These are phyloP conservation scores for Pogonomyrmex barbatus DNA, from an alignment of 1,140 invertebrate genomes.

Conservation along the genomic window DNA sequence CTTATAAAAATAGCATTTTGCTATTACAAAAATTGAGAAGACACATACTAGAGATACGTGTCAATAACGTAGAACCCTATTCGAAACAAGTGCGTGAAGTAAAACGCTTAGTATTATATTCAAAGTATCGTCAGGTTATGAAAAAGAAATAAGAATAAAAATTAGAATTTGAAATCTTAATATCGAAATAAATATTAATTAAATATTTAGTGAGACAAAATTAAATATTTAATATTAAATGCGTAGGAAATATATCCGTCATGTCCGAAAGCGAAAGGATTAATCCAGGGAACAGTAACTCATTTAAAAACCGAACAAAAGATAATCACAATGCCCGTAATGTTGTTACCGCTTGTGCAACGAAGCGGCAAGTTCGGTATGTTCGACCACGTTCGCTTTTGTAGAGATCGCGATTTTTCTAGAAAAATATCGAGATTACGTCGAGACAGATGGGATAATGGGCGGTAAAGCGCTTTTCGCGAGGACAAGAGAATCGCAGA, in stretches of 20 bases:
- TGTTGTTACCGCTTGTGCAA: slow-evolving; percentile 19
- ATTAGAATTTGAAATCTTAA: background rate
- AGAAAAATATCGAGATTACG: slow-evolving; percentile 60
- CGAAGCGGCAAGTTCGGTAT: background rate
- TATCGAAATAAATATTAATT: no score
- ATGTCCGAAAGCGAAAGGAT: background rate
- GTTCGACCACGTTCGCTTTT: slow-evolving; percentile 5
- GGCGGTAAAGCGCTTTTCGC: slow-evolving; percentile 48
- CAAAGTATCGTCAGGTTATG: background rate
- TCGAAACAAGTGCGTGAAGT: background rate
- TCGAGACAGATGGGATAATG: slow-evolving; percentile 45
- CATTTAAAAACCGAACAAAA: slow-evolving; percentile 27
- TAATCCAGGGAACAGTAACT: background rate
- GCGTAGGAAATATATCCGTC: background rate
- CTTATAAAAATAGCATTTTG: slow-evolving; percentile 16
- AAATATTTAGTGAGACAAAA: background rate
- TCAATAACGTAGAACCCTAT: background rate
- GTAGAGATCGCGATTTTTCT: slow-evolving; percentile 47
- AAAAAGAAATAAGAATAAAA: background rate
- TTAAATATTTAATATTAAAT: background rate
- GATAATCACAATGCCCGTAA: slow-evolving; percentile 23
- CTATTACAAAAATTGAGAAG: background rate
- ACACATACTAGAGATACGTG: background rate
- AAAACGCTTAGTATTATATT: background rate
- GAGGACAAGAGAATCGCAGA: slow-evolving; percentile 35